A percentile compares a stretch with the other conserved stretches of the same genome.
Conservation (phyloP, 2,797 vertebrate species). For the Oceanodroma leucorhoa region DNA sequence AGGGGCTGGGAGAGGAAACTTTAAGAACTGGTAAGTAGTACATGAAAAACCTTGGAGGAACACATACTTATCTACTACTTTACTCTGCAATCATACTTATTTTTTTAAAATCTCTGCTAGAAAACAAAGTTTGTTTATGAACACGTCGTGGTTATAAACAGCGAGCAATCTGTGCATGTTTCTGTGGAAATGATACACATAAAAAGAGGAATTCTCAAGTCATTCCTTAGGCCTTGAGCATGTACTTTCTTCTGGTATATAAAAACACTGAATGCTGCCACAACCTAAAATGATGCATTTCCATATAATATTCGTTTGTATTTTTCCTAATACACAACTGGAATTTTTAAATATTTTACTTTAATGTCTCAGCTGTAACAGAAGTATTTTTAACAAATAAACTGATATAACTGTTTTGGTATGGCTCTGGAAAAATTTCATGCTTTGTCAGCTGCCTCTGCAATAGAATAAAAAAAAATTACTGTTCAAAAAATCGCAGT, state of each 20-base stretch:
- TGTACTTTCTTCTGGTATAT: background rate
- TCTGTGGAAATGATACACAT: rapidly evolving
- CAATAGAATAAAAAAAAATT: background rate
- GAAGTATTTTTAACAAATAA: background rate
- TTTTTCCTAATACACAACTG: background rate
- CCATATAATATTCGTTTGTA: background rate
- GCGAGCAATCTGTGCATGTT: background rate
- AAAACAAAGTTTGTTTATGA: background rate
- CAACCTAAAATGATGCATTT: background rate
- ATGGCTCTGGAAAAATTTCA: background rate
- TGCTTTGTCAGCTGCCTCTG: background rate
- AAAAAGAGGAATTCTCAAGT: background rate
- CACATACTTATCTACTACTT: background rate
- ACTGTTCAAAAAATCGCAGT: background rate
- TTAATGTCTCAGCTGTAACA: background rate
- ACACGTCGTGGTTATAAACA: background rate
- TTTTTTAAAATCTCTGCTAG: background rate
- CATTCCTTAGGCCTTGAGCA: background rate
- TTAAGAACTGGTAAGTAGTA: background rate
- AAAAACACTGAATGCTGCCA: background rate
- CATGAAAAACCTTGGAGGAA: background rate
- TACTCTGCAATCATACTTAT: background rate
- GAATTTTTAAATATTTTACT: background rate
- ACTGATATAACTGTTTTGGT: background rate
- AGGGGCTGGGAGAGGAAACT: background rate